These are phyloP conservation scores for Pinna nobilis DNA, from an alignment of 1,140 invertebrate species.

Conservation along the genomic window DNA sequence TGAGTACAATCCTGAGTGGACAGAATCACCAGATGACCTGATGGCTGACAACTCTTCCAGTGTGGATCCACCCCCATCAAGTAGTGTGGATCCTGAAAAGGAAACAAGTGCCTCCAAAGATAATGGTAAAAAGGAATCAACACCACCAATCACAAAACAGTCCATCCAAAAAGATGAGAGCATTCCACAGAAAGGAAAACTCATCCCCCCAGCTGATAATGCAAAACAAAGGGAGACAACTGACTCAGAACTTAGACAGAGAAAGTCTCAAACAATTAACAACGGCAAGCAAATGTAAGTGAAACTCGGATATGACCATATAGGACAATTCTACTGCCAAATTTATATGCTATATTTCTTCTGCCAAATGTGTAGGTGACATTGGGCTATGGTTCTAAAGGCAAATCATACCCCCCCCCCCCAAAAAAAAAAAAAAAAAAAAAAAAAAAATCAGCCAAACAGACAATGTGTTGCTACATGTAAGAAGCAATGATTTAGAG, in stretches of 20 bases:
- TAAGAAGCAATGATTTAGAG: too few relatives aligned
- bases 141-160: slow-evolving; percentile 15
- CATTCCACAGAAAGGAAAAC: slow-evolving; percentile 21
- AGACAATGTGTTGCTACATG: too few relatives aligned
- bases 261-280: too few relatives aligned
- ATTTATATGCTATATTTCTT: slow-evolving; percentile 1
- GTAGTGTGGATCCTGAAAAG: not conserved
- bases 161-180: slow-evolving; percentile 8
- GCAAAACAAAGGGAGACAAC: not conserved
- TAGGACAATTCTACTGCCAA: too few relatives aligned
- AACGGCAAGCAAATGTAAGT: too few relatives aligned
- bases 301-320: too few relatives aligned
- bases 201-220: slow-evolving; percentile 40
- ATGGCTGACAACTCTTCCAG: slow-evolving; percentile 32
- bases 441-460: not conserved
- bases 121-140: slow-evolving; percentile 1
- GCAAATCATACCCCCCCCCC: not conserved
- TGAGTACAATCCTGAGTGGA: slow-evolving; percentile 52
- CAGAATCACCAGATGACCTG: slow-evolving; percentile 43
- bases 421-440: not conserved
- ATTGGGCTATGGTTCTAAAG: not conserved
- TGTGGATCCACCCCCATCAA: slow-evolving; percentile 24
- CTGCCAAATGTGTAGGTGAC: not conserved
- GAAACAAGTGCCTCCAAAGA: slow-evolving; percentile 1
- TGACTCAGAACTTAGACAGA: slow-evolving; percentile 51